phyloP scores from a whole-genome alignment of 2,797 vertebrate species.

The Manis crassicaudata region DNA sequence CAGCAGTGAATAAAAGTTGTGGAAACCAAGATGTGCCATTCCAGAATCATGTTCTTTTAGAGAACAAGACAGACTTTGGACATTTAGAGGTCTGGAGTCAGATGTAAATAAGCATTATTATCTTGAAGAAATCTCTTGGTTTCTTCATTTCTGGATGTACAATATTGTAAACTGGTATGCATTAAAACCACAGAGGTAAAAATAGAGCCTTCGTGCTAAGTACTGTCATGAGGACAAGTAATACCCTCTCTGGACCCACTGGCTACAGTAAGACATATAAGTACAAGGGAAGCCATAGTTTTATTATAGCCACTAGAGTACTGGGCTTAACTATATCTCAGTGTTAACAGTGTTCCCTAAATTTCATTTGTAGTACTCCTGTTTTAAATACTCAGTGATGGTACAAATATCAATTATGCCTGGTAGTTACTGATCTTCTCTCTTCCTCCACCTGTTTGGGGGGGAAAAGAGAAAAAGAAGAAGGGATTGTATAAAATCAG shows the following conservation, averaged over 20 bases:
- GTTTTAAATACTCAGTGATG: not conserved
- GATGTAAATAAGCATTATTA: not conserved
- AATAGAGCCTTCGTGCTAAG: not conserved
- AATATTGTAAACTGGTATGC: not conserved
- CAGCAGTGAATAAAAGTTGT: not conserved
- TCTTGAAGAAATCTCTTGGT: not conserved
- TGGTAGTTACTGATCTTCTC: not conserved
- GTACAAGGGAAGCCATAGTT: not conserved
- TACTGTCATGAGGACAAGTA: not conserved
- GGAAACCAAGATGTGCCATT: not conserved
- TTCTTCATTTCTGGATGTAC: not conserved
- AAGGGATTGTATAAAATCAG: not conserved
- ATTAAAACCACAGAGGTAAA: not conserved
- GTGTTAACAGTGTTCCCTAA: not conserved
- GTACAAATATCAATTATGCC: not conserved
- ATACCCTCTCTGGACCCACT: not conserved
- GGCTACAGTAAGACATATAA: not conserved
- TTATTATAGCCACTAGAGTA: not conserved
- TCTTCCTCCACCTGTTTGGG: not conserved
- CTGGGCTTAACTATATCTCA: not conserved
- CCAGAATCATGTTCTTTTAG: conserved; percentile 2
- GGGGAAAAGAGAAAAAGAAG: not conserved
- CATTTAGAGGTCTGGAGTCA: not conserved
- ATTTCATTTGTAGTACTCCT: conserved; percentile 9
- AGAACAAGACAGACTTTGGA: not conserved